A percentile compares a stretch with the other conserved stretches of the same genome.
phyloP scores from a whole-genome alignment of 2,797 vertebrate species.

The Melopsittacus undulatus region DNA sequence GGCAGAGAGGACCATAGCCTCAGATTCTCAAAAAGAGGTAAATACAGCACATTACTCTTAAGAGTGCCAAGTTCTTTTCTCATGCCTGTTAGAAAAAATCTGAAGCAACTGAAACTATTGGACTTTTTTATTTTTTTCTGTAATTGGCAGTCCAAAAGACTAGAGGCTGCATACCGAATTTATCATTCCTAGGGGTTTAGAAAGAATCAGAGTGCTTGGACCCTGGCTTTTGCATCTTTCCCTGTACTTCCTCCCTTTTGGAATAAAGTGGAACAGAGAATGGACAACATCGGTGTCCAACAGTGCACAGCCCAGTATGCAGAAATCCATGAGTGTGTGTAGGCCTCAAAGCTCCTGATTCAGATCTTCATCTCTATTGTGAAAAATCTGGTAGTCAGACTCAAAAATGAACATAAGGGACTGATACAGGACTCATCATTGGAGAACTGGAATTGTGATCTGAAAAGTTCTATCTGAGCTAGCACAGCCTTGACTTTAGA shows the following conservation, averaged over 20 bases:
- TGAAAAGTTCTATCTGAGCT: not conserved
- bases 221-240: not conserved
- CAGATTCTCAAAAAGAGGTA: not conserved
- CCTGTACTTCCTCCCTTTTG: not conserved
- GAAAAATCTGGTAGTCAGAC: not conserved
- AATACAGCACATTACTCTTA: not conserved
- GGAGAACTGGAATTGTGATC: not conserved
- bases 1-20: not conserved
- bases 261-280: not conserved
- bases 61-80: not conserved
- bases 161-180: not conserved
- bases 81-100: not conserved
- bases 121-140: not conserved
- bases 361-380: not conserved
- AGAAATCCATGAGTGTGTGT: not conserved
- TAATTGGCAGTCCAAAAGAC: not conserved
- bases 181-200: not conserved
- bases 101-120: not conserved
- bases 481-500: accelerated
- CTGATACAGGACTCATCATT: not conserved
- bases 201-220: not conserved
- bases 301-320: not conserved
- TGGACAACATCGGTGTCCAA: accelerated
- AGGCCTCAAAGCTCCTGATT: not conserved
- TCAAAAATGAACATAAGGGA: not conserved